Conservation (phyloP, 2,113 vertebrate genomes). For the Electrona antarctica region DNA sequence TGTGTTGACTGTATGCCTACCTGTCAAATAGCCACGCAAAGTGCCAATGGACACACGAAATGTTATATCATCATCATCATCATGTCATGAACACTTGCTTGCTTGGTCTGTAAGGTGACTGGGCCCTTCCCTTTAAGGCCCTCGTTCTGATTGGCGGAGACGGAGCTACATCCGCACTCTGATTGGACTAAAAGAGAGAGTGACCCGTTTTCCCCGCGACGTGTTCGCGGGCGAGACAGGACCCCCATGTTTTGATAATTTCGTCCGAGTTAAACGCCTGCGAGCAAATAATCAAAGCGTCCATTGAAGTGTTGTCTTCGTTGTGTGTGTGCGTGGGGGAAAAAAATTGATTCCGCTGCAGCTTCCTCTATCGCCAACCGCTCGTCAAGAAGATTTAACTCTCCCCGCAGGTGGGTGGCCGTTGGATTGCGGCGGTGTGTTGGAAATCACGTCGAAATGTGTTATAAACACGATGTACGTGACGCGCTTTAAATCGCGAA, state of each 20-base stretch:
- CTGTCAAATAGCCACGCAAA: background rate
- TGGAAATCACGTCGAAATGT: too few species aligned
- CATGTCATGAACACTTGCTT: slow-evolving; percentile 19
- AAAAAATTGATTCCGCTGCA: background rate
- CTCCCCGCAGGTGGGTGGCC: background rate
- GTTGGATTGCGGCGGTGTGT: too few species aligned
- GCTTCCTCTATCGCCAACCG: too few species aligned
- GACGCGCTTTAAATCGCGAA: too few species aligned
- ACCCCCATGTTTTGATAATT: background rate
- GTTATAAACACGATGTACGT: too few species aligned
- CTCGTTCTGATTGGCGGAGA: slow-evolving; percentile 2
- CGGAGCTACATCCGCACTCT: too few species aligned
- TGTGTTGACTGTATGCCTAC: too few species aligned
- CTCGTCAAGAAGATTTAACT: background rate
- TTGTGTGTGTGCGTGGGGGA: background rate
- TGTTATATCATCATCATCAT: background rate
- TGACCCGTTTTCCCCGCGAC: background rate
- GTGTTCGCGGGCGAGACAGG: background rate
- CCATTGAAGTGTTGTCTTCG: background rate
- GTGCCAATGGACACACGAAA: rapidly evolving
- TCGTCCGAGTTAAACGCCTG: too few species aligned
- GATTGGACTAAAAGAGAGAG: too few species aligned
- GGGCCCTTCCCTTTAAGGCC: slow-evolving; percentile 17
- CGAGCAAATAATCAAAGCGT: too few species aligned
- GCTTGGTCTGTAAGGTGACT: background rate